Evolutionary conservation across 2,888 invertebrate genomes (phyloP).

Genomic region (Microplitis deprimator): DNA sequence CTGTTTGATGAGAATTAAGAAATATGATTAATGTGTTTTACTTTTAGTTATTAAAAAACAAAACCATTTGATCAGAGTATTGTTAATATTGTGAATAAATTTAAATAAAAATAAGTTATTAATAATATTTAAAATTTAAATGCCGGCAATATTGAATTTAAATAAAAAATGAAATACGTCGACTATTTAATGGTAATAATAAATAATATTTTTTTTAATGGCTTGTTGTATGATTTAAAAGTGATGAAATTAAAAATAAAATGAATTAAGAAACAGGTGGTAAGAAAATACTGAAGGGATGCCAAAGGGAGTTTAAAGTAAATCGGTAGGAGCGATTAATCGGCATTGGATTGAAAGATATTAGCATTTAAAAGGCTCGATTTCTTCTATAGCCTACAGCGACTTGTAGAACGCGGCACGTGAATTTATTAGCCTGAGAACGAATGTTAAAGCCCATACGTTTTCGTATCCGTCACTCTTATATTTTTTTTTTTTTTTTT

Average conservation of each 20-base stretch:
- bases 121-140: too few relatives aligned
- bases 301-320: conserved; percentile 43
- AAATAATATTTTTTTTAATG: not conserved
- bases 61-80: too few relatives aligned
- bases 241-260: not conserved
- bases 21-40: too few relatives aligned
- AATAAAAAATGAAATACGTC: too few relatives aligned
- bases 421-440: conserved; percentile 55
- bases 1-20: too few relatives aligned
- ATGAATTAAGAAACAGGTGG: not conserved
- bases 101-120: too few relatives aligned
- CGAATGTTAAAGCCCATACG: conserved; percentile 51
- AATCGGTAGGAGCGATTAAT: conserved; percentile 51
- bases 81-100: too few relatives aligned
- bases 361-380: conserved; percentile 57
- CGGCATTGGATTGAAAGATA: conserved; percentile 50
- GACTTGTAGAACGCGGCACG: conserved; percentile 47
- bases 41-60: too few relatives aligned
- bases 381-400: conserved; percentile 49
- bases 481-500: conserved; percentile 23
- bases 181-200: not conserved
- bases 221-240: not conserved
- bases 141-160: too few relatives aligned
- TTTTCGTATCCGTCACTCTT: conserved; percentile 46
- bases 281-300: conserved; percentile 5